Base-by-base conservation (phyloP, 1,140 invertebrate species). In the Drosophila arawakana region DNA sequence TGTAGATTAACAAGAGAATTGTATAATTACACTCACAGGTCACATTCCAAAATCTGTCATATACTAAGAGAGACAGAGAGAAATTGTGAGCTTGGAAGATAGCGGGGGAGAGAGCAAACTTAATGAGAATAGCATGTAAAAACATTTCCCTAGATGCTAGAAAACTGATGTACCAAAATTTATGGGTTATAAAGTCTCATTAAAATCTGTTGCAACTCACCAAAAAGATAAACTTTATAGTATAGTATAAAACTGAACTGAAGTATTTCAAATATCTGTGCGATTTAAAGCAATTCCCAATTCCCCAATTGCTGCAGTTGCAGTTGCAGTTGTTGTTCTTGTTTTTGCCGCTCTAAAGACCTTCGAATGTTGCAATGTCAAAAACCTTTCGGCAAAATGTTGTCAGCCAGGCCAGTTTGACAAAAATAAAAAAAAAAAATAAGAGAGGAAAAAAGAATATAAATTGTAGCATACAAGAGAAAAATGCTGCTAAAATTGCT, bases 301-400 rank as follows among this genome's bases (percentile, higher is more conserved):
- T 60, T 13, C 50, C 37, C 15, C 55, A 50, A n/a, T 30, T 52
- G 46, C 37, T 41, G 9, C 39, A 37, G 15, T 25, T 50, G 66
- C 30, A 39, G 55, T 47, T 55, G 10, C 58, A 21, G 37, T 61
- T 57, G 44, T 41, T 52, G 70, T 47, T 58, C 58, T 35, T 44
- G 21, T 57, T 57, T 3, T 9, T 15, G 18, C 55, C 65, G 75
- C 57, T 66, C 72, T 39, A 71, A 78, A 78, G 76, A 67, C 76
- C 76, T 79, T 79, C 76, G 58, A 73, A 58, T 39, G 72, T 65
- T 44, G 73, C 76, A 79, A 76, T 79, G 76, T 79, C 76, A 79
- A 76, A 76, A 79, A 76, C 73, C 76, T 73, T 78, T 68, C 43
- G 73, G 59, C 60, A 52, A 57, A 57, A 71, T 34, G 68, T 61